A percentile compares a stretch with the other conserved stretches of the same genome.
phyloP scores from a whole-genome alignment of 2,888 invertebrate species.

The Seira ritae region DNA sequence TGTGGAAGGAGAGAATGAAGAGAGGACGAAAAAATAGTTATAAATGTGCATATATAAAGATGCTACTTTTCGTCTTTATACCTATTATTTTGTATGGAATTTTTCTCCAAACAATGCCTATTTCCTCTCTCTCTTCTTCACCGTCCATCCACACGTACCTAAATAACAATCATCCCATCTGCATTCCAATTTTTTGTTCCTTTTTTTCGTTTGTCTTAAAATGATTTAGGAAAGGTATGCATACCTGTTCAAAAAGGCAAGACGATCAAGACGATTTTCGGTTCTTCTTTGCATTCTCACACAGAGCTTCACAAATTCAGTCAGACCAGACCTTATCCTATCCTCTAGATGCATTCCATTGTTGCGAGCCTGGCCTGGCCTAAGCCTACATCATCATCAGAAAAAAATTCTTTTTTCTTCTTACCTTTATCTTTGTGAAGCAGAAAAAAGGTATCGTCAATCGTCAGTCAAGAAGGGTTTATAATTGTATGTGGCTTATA shows the following conservation, averaged over 20 bases:
- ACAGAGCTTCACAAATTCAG: background rate
- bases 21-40: background rate
- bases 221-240: conserved; percentile 24
- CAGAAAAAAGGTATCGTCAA: conserved; percentile 23
- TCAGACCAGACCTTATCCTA: conserved; percentile 9
- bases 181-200: conserved; percentile 24
- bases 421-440: conserved; percentile 22
- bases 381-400: background rate
- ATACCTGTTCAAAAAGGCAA: conserved; percentile 24
- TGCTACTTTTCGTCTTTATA: background rate
- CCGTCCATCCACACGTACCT: conserved; percentile 17
- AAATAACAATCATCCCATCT: conserved; percentile 23
- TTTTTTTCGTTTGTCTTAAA: conserved; percentile 23
- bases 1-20: background rate
- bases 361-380: background rate
- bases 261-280: conserved; percentile 9
- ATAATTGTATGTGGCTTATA: conserved; percentile 21
- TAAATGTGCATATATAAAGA: conserved; percentile 14
- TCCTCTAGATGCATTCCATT: conserved; percentile 23
- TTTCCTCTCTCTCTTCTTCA: conserved; percentile 14
- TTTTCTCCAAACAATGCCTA: conserved; percentile 23
- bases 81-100: conserved; percentile 23
- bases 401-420: conserved; percentile 13
- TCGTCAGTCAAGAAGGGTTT: conserved; percentile 23
- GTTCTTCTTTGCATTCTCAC: conserved; percentile 1